These are phyloP conservation scores for Caenorhabditis macrosperma DNA, from an alignment of 2,888 invertebrate genomes.

Conservation along the genomic window DNA sequence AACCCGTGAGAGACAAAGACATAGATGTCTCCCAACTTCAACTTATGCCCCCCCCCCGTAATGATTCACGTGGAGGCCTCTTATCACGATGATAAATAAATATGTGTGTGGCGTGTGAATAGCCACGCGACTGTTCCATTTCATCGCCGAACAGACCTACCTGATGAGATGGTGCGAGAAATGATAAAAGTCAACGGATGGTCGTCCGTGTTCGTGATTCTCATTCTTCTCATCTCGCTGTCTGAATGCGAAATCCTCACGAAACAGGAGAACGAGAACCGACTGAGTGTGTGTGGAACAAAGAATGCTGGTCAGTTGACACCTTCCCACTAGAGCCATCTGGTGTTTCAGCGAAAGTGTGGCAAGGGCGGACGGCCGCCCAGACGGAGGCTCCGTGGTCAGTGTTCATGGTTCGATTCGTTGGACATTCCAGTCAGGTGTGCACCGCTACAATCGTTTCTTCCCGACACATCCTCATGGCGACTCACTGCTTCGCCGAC, in stretches of 20 bases:
- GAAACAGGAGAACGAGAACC: slow-evolving; percentile 13
- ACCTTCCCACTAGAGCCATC: no score
- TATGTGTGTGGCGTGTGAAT: no score
- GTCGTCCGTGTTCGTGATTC: no score
- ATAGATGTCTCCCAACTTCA: no score
- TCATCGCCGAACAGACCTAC: no score
- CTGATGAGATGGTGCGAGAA: no score
- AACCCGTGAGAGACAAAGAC: no score
- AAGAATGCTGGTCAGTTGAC: neutral
- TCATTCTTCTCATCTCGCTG: neutral
- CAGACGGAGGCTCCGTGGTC: slow-evolving; percentile 34
- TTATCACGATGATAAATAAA: no score
- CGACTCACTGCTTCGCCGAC: slow-evolving; percentile 27
- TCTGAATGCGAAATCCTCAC: slow-evolving; percentile 9
- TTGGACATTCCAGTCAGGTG: neutral
- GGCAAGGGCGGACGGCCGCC: neutral
- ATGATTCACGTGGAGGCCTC: no score
- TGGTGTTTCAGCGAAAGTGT: slow-evolving; percentile 30
- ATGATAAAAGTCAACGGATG: no score
- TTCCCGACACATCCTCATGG: slow-evolving; percentile 24
- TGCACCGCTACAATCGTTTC: slow-evolving; percentile 34
- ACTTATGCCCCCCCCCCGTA: no score
- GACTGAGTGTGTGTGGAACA: slow-evolving; percentile 15
- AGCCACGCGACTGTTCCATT: no score
- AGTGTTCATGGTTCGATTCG: neutral